These are phyloP conservation scores for Manacus vitellinus DNA, from an alignment of 2,113 vertebrate species.

Conservation along the genomic window DNA sequence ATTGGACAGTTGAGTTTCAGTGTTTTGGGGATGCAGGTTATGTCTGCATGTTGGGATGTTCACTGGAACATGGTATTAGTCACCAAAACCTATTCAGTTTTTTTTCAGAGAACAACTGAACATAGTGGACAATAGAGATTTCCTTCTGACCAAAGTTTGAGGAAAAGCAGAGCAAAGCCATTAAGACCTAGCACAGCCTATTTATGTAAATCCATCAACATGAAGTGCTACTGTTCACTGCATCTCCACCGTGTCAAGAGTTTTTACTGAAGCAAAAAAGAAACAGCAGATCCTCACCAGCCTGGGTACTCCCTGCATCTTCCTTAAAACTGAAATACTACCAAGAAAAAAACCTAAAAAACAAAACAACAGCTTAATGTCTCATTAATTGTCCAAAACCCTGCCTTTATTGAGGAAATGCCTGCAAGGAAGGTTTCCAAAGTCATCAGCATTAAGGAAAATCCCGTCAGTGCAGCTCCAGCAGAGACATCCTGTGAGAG, in stretches of 20 bases:
- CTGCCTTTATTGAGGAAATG: conserved; percentile 52
- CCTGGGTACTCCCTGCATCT: neutral
- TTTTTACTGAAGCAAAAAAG: neutral
- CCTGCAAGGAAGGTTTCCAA: conserved; percentile 47
- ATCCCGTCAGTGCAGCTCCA: conserved; percentile 37
- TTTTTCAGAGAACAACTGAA: neutral
- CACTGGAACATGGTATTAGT: neutral
- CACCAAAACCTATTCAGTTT: neutral
- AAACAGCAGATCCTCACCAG: neutral
- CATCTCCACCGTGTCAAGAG: neutral
- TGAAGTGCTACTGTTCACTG: neutral
- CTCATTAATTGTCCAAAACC: conserved; percentile 42
- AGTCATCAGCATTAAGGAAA: conserved; percentile 61
- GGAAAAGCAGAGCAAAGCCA: neutral
- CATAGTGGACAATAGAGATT: neutral
- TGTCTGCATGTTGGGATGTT: neutral
- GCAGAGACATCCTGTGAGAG: conserved; percentile 10
- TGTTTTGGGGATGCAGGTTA: neutral
- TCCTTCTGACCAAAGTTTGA: neutral
- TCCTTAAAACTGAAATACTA: neutral
- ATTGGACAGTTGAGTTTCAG: accelerated
- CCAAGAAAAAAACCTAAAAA: neutral
- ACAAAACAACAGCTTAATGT: neutral
- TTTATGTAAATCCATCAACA: neutral
- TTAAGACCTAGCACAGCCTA: neutral